Conservation (phyloP, 2,888 invertebrate genomes). For the Philonicus albiceps region DNA sequence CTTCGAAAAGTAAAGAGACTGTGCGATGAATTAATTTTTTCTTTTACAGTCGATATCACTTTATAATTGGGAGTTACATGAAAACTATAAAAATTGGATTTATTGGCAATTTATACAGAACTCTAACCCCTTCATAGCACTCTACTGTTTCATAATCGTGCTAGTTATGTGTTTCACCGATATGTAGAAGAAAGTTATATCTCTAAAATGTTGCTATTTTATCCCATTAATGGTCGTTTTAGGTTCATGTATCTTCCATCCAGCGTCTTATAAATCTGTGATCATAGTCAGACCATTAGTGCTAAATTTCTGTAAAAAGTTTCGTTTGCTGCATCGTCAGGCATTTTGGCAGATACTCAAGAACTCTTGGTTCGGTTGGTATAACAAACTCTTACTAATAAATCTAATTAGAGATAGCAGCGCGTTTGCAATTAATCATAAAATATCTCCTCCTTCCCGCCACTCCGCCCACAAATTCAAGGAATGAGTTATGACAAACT, state of each 20-base stretch:
- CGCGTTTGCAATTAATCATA: conserved; percentile 15
- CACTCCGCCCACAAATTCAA: not conserved
- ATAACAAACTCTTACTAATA: not conserved
- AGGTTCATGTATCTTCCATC: not conserved
- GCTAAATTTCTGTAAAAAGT: not conserved
- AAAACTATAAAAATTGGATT: not conserved
- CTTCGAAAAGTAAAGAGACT: not conserved
- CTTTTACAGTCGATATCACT: conserved; percentile 11
- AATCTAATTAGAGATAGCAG: conserved; percentile 26
- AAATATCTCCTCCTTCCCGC: not conserved
- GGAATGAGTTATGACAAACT: not conserved
- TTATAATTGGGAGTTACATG: not conserved
- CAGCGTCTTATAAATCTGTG: not conserved
- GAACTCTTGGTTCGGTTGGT: not conserved
- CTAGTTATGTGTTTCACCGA: not conserved
- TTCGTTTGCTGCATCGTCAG: not conserved
- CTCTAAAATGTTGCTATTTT: not conserved
- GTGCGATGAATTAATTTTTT: not conserved
- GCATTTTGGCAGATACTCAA: not conserved
- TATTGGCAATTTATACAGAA: not conserved
- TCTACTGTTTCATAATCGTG: not conserved
- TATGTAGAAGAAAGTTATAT: not conserved
- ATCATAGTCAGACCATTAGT: not conserved
- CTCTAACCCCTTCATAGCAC: not conserved
- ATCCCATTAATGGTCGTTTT: not conserved